phyloP scores from a whole-genome alignment of 2,797 vertebrate genomes.

The Chloroceryle amazona region DNA sequence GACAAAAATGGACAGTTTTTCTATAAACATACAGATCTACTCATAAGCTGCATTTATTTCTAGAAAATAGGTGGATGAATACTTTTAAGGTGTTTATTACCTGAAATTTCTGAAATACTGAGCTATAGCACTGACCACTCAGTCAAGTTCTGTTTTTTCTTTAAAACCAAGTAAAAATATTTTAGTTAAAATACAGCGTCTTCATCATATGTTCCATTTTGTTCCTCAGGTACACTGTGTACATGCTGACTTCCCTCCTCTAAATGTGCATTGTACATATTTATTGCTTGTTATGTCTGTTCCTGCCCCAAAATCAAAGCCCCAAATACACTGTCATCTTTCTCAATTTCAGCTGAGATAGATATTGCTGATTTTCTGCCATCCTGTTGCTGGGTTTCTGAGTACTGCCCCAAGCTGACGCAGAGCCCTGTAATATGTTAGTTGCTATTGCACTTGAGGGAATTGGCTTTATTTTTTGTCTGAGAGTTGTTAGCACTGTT shows the following conservation, averaged over 20 bases:
- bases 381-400: not conserved
- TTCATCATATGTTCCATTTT: not conserved
- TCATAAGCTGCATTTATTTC: not conserved
- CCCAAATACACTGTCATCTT: not conserved
- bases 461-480: slow-evolving; percentile 3
- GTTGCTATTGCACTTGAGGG: not conserved
- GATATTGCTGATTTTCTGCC: not conserved
- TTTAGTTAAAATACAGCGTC: not conserved
- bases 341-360: not conserved
- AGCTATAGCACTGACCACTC: not conserved
- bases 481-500: not conserved
- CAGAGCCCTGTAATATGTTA: not conserved
- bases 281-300: not conserved
- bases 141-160: not conserved
- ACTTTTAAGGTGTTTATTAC: not conserved
- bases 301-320: not conserved
- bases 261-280: not conserved
- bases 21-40: not conserved
- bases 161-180: not conserved
- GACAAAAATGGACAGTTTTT: not conserved
- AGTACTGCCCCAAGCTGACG: not conserved
- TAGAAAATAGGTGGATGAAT: not conserved
- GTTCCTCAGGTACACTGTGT: not conserved
- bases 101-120: not conserved
- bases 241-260: not conserved